Evolutionary conservation across 2,888 invertebrate species (phyloP), one percentile per base, ranked within the genome.

Genomic region (Drosophila melanocephala): DNA sequence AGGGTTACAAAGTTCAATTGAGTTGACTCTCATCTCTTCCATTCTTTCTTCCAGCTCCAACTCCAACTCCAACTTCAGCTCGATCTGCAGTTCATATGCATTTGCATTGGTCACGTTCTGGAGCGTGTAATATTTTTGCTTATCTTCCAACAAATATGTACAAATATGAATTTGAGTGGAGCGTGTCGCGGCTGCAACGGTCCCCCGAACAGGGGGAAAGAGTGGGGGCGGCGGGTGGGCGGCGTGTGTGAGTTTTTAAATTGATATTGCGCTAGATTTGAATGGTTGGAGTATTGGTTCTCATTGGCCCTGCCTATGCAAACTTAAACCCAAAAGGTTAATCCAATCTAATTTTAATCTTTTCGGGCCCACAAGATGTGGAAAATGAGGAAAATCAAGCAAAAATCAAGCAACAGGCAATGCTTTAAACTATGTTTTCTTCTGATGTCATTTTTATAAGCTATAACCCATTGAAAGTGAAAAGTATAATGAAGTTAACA

Each of bases 91-190:
- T 77, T 84, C 91, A 87, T 87, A 90, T 90, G 91, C 80, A 87
- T 87, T 87, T 89, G 89, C 86, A 86, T 87, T 87, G 87, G 91
- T 88, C 87, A 88, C 87, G 87, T 88, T 88, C 86, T 77, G 74
- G 77, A 91, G 87, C 86, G 88, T 88, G 91, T 89, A 91, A 88
- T 85, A 85, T 89, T 89, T 89, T 78, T 75, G 79, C 89, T 89
- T 87, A 85, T 79, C 85, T 79, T 51, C 58, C 70, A 81, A 87
- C 87, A 87, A 87, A 90, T 87, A 89, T 87, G 90, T 82, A 90
- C 91, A 90, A 87, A 87, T 87, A 89, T 83, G 81, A 84, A 81
- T 82, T 80, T 88, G 57, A 88, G 82, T 84, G 78, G 52, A 75
- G 61, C 19, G 44, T 30, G 60, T 33, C 51, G 44, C 30, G 55